Conservation (phyloP, 1,140 invertebrate genomes). For the Orussus abietinus region DNA sequence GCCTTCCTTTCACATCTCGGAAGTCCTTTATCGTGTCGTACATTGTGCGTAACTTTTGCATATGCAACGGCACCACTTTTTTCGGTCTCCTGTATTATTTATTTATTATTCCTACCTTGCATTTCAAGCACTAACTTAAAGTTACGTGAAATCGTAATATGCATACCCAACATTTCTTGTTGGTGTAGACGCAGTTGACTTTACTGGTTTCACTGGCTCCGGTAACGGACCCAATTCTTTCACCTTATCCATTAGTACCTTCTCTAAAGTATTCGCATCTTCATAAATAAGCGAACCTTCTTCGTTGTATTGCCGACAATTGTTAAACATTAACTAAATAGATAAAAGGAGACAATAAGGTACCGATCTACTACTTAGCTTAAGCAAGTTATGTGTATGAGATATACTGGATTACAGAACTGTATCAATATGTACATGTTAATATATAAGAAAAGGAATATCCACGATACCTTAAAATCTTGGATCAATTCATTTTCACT, state of each 20-base stretch:
- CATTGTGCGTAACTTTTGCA: constrained; percentile 79
- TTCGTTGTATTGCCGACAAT: constrained; percentile 95
- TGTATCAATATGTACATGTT: background rate
- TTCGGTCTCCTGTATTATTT: constrained; percentile 46
- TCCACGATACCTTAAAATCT: constrained; percentile 61
- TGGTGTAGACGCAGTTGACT: constrained; percentile 40
- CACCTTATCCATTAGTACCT: constrained; percentile 78
- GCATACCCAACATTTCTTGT: constrained; percentile 45
- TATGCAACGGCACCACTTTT: constrained; percentile 57
- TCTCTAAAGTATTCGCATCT: constrained; percentile 86
- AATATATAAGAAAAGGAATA: background rate
- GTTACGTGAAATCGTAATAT: constrained; percentile 12
- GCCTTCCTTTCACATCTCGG: constrained; percentile 80
- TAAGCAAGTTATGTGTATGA: constrained; percentile 1
- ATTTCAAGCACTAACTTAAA: too few relatives aligned
- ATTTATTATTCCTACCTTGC: constrained; percentile 1
- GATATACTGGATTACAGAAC: background rate
- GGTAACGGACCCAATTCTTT: constrained; percentile 65
- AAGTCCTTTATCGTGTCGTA: constrained; percentile 89
- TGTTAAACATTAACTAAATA: constrained; percentile 89
- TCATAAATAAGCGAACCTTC: constrained; percentile 92
- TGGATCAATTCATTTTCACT: constrained; percentile 63
- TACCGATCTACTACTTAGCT: background rate
- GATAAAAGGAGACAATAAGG: constrained; percentile 36
- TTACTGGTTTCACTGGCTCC: constrained; percentile 32